phyloP scores from a whole-genome alignment of 2,113 vertebrate genomes.

The Benitochromis conjunctus region DNA sequence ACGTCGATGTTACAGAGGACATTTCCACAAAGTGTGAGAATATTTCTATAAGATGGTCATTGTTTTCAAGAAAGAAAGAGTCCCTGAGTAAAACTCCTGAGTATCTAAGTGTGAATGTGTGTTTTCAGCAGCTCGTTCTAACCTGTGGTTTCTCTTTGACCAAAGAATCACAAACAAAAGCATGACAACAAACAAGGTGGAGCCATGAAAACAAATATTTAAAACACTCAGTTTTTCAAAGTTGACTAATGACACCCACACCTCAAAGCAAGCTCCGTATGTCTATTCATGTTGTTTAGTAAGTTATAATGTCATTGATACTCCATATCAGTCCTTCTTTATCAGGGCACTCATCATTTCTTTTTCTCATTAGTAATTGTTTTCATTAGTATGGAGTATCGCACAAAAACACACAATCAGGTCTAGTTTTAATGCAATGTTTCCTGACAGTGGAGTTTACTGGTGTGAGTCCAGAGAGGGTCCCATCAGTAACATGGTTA shows the following conservation, averaged over 20 bases:
- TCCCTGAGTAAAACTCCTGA: background rate
- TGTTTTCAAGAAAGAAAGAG: background rate
- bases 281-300: accelerated
- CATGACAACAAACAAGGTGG: background rate
- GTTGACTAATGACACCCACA: background rate
- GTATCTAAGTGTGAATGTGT: background rate
- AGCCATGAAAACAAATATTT: background rate
- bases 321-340: accelerated
- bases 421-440: background rate
- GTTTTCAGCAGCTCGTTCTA: background rate
- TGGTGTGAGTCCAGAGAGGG: accelerated
- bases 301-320: accelerated
- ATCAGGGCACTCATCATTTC: background rate
- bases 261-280: accelerated
- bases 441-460: background rate
- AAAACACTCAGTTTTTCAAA: background rate
- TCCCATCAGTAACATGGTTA: background rate
- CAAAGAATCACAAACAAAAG: background rate
- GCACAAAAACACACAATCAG: background rate
- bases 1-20: background rate
- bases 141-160: background rate
- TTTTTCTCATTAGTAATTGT: background rate
- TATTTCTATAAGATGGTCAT: background rate
- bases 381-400: background rate
- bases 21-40: background rate